Base-by-base conservation (phyloP, 2,113 vertebrate species). In the Lontra canadensis region DNA sequence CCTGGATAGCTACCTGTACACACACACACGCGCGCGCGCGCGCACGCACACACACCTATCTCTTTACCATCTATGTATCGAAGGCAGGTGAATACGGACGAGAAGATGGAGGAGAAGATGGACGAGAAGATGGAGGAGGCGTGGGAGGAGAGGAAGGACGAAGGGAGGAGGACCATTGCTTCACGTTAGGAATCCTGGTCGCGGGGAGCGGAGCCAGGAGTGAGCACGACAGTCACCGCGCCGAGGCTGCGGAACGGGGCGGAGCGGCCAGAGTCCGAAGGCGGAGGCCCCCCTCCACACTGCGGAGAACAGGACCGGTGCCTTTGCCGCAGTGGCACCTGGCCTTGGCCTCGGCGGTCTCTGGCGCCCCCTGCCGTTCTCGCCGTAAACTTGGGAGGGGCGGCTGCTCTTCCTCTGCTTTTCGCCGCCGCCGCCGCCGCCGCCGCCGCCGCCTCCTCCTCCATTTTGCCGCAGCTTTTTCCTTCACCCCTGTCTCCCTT, bases 301-400 rank as follows among this genome's bases (percentile, higher is more conserved):
- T 98, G 94, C 73, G 42, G 95, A 67, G 34, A 93, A 87, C 7
- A 0, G 0, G 49, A 18, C 6, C 26, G 67, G 47, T 26, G 11
- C 83, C 17, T 20, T 31, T 59, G 90, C 82, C 12, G 76, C 95
- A 90, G 63, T 65, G 83, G 39, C 81, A 3, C 61, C 17, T 31
- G 76, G 31, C 52, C 29, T 79, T 52, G 79, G 83, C 67, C 83
- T 96, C 80, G 21, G 49, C 85, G 93, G 98, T 98, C 97, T 98
- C 82, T 97, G 96, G 82, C 91, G 85, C 91, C 95, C 44, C 71
- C 97, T 97, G 88, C 63, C 8, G 96, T 85, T 79, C 52, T 44
- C 26, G 0, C 34, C 1, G 21, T 63, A 21, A 80, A 79, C 21
- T 23, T 47, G 49, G 12, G 31, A 42, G 4, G 34, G 86, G 78